These are phyloP conservation scores for Thunnus albacares DNA, from an alignment of 2,797 vertebrate species.

Conservation along the genomic window DNA sequence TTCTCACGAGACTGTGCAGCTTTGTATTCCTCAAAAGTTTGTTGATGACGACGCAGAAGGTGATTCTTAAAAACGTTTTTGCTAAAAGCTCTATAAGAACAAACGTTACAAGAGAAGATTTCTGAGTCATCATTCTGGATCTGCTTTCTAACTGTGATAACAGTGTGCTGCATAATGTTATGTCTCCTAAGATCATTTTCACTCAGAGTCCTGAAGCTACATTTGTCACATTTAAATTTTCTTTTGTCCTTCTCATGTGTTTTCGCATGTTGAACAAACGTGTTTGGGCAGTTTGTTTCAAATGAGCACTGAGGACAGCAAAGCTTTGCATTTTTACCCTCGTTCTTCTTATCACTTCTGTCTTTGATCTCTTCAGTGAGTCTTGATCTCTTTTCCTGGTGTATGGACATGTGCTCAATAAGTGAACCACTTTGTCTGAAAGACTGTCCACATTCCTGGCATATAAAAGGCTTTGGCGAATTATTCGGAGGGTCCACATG, in stretches of 20 bases:
- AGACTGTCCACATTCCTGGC: slow-evolving; percentile 94
- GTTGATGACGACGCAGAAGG: slow-evolving; percentile 89
- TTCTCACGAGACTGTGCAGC: slow-evolving; percentile 52
- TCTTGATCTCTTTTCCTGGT: slow-evolving; percentile 91
- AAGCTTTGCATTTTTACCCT: slow-evolving; percentile 90
- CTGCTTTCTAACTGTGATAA: slow-evolving; percentile 85
- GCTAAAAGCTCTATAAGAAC: slow-evolving; percentile 91
- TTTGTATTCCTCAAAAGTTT: slow-evolving; percentile 75
- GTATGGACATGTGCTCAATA: slow-evolving; percentile 95
- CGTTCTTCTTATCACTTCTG: slow-evolving; percentile 90
- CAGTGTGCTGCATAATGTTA: slow-evolving; percentile 90
- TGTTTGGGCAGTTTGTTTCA: slow-evolving; percentile 96
- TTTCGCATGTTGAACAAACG: slow-evolving; percentile 97
- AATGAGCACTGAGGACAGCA: slow-evolving; percentile 97
- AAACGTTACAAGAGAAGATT: slow-evolving; percentile 89
- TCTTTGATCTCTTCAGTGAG: slow-evolving; percentile 91
- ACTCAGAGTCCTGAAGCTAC: slow-evolving; percentile 93
- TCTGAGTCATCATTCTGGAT: slow-evolving; percentile 76
- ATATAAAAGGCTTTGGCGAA: slow-evolving; percentile 94
- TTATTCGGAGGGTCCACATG: slow-evolving; percentile 90
- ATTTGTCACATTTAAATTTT: slow-evolving; percentile 95
- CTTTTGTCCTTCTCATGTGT: slow-evolving; percentile 97
- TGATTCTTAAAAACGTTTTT: slow-evolving; percentile 94
- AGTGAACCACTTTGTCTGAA: slow-evolving; percentile 93
- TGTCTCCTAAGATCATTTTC: slow-evolving; percentile 93